Base-by-base conservation (phyloP, 35 echinoderm and acorn worm genomes). In the Stichopus chloronotus region DNA sequence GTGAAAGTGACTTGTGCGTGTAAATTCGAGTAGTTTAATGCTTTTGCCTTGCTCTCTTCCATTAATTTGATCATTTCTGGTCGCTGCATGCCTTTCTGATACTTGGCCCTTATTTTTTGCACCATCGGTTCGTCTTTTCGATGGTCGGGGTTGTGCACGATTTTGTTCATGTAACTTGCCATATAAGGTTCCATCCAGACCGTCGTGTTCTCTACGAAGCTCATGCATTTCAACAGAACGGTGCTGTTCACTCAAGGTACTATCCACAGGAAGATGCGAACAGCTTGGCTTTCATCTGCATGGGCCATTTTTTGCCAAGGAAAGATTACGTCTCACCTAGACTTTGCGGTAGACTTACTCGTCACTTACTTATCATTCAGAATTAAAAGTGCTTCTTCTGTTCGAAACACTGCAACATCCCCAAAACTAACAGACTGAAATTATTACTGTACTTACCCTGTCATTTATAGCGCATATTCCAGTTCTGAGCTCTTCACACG, bases 121-220 rank as follows among this genome's bases (percentile, higher is more conserved):
- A 20, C 69, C 17, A 20, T 4, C 17, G 13, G 69, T 2, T 74
- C 69, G 7, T 74, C 69, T 19, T 14, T n/a, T 21, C 7, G 19
- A n/a, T 19, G 22, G 0, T 74, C 69, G 19, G 69, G 14, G 17
- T 74, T 74, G 22, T 4, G 4, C 20, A 74, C 19, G 7, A 16
- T 74, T 21, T 74, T 74, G 14, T 74, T 74, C 69, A 74, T 7
- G 14, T 74, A 20, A 74, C 17, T 19, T 14, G 69, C 22, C 69
- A 74, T 14, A 20, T 74, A 74, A n/a, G 69, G 69, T 20, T 74
- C 69, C 69, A 74, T 74, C 69, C 69, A 74, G 19, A 74, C 69
- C 69, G 17, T 6, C 4, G 69, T 74, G 14, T 74, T 16, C 19
- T 74, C 69, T 20, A 74, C 69, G 69, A 0, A 74, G 12, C 13